Evolutionary conservation across 2,113 vertebrate genomes (phyloP), one percentile per base, ranked within the genome.

Genomic region (Drymodes brunneopygia): DNA sequence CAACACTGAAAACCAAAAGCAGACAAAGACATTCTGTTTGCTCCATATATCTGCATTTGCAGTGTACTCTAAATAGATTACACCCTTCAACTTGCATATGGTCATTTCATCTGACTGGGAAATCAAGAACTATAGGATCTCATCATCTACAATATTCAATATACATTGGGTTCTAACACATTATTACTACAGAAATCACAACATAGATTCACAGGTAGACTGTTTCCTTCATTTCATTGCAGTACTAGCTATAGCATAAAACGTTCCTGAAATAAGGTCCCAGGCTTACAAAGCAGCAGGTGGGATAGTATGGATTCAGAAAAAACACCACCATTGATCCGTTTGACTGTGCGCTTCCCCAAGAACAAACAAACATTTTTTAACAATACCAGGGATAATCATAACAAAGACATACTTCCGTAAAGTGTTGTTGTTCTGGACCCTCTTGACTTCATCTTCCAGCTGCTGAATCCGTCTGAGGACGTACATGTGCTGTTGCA

Each of bases 401-500:
- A 11, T 7, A 65, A 44, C 62, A 33, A 16, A 17, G 50, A 48
- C 90, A 57, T 98, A 99, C 99, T 99, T 99, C 96, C 99, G 98
- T 84, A 99, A 97, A 2, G 99, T 99, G 89, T 99, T 99, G 95
- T 99, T 99, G 97, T 99, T 99, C 91, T 99, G 99, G 38, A 99
- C 99, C 81, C 99, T 98, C 96, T 99, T 99, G 91, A 99, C 99
- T 79, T 99, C 99, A 10, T 99, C 99, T 91, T 99, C 99, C 48
- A 99, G 98, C 40, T 99, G 99, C 5, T 99, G 99, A 84, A 99
- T 99, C 64, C 99, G 97, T 29, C 99, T 98, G 79, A 99, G 97
- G 38, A 99, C 99, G 0, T 99, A 99, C 99, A 99, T 99, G 97
- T 99, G 99, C 33, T 99, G 99, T 95, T 99, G 99, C 82, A 99